Base-by-base conservation (phyloP, 2,113 vertebrate genomes). In the Elgaria multicarinata region DNA sequence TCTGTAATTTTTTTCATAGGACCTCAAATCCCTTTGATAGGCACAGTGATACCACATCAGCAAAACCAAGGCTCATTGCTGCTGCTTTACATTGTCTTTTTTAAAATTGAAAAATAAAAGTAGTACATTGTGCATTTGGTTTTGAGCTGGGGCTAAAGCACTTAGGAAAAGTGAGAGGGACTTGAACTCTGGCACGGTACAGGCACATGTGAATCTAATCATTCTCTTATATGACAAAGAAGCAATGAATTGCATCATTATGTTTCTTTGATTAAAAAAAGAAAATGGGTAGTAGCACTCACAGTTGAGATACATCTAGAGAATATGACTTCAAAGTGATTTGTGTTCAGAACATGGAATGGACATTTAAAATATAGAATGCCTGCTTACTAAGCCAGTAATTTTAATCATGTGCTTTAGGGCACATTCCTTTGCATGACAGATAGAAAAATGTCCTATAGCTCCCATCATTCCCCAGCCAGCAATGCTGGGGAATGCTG, bases 341-440 rank as follows among this genome's bases (percentile, higher is more conserved):
- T 39, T 72, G 33, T 50, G 22, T 62, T 76, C 44, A 50, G 10
- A 66, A 24, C 8, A 6, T 76, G n/a, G 24, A 76, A 39, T n/a
- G 9, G 24, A 67, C 12, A 18, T 67, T 67, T 50, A 64, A 87
- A 87, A 66, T 36, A 66, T 3, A 50, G 14, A 46, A 67, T 18
- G n/a, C 8, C 26, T 66, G 14, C 36, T 36, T 66, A 74, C 76
- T 28, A 84, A 22, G 42, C 36, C 50, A 31, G 36, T 22, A 74
- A 62, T 44, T 44, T 62, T 16, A 76, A 50, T 89, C 66, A n/a
- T 26, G 33, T 64, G 46, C 66, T 87, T 85, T 81, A 88, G 83
- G 80, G 46, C 8, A 8, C 46, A 50, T 5, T 50, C 46, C 46
- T 50, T 3, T 50, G 46, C 46, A 50, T 50, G 46, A 5, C 8